Evolutionary conservation across 2,888 invertebrate genomes (phyloP).

Genomic region (Capitulum mitella): DNA sequence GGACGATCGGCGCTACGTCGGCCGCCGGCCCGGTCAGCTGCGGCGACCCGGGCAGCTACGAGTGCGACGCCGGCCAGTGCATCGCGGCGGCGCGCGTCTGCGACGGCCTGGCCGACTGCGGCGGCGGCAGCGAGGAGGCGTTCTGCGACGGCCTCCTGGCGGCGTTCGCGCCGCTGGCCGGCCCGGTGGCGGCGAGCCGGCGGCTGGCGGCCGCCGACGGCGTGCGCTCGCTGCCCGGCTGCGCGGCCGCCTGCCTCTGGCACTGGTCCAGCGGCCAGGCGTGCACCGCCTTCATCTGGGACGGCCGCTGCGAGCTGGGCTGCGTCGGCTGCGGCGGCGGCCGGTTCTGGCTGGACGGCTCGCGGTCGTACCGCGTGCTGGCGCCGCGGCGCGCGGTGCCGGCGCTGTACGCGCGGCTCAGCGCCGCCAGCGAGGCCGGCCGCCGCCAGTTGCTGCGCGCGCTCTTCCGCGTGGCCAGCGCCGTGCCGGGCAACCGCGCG

Average conservation of each 20-base stretch:
- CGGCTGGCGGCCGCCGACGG: background rate
- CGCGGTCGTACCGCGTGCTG: background rate
- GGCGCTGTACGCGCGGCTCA: background rate
- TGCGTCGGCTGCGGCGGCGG: constrained; percentile 3
- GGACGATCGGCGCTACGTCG: no score
- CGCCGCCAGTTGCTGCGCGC: background rate
- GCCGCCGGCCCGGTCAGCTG: background rate
- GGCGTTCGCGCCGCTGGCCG: background rate
- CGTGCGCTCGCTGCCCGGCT: background rate
- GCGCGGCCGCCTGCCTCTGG: constrained; percentile 18
- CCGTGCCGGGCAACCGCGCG: background rate
- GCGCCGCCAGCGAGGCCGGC: background rate
- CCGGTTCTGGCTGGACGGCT: background rate
- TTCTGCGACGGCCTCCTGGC: background rate
- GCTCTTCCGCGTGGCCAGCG: background rate
- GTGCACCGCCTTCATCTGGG: background rate
- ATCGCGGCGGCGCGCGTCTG: background rate
- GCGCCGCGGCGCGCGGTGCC: background rate
- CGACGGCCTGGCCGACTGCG: background rate
- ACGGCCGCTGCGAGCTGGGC: background rate
- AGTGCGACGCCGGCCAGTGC: background rate
- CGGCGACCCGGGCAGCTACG: background rate
- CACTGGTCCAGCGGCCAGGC: background rate
- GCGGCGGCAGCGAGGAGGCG: background rate
- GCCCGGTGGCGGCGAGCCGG: background rate